Conservation (phyloP, 2,797 vertebrate genomes). For the Pangasius krempfi region DNA sequence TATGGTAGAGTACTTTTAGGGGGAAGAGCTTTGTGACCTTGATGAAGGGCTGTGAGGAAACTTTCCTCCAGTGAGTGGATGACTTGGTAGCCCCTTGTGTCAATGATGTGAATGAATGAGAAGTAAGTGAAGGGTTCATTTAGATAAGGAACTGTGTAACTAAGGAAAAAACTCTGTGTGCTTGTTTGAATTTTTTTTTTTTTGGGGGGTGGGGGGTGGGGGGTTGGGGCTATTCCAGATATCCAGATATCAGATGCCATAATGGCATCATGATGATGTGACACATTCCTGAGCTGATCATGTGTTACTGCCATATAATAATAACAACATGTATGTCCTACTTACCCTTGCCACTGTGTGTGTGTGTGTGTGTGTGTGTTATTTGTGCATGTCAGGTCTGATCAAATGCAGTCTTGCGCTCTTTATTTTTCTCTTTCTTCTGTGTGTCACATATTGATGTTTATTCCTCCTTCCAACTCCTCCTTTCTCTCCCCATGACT, state of each 20-base stretch:
- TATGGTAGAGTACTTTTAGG: too few species aligned
- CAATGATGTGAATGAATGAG: not conserved
- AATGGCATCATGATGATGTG: constrained; percentile 1
- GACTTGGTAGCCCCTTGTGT: not conserved
- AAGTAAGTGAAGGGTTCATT: not conserved
- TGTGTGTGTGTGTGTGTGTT: not conserved
- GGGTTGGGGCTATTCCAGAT: not conserved
- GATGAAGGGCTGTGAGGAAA: not conserved
- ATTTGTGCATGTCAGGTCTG: constrained; percentile 41
- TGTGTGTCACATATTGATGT: constrained; percentile 72
- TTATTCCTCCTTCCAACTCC: constrained; percentile 62
- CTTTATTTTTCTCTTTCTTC: constrained; percentile 54
- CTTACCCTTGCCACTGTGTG: not conserved
- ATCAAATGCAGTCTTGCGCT: constrained; percentile 65
- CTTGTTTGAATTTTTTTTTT: not conserved
- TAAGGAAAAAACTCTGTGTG: not conserved
- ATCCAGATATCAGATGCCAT: not conserved
- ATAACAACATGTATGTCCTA: not conserved
- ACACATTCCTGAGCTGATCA: not conserved
- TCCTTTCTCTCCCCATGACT: constrained; percentile 57
- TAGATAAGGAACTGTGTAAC: not conserved
- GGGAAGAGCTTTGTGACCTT: not conserved
- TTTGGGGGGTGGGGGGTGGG: not conserved
- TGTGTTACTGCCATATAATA: not conserved
- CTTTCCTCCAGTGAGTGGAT: not conserved